phyloP scores from a whole-genome alignment of 1,140 invertebrate species.

The Tachypleus tridentatus region DNA sequence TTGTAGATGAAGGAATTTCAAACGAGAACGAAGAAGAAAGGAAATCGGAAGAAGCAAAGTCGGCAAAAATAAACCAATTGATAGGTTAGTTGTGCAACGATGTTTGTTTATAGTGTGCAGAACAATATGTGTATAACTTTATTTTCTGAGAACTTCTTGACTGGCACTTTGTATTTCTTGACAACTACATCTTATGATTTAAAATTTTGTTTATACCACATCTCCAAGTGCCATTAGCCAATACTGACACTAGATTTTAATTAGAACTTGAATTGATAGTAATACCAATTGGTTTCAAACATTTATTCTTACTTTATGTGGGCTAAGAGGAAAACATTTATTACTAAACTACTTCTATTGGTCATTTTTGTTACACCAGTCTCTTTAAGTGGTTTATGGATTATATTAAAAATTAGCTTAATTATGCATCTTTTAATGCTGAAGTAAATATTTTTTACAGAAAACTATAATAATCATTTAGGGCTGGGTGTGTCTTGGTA shows the following conservation, averaged over 20 bases:
- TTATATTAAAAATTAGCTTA: no score
- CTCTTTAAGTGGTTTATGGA: no score
- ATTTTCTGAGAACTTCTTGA: background rate
- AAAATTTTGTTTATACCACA: background rate
- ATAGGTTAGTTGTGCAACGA: constrained; percentile 25
- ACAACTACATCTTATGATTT: background rate
- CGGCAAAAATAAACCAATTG: constrained; percentile 42
- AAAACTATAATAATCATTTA: no score
- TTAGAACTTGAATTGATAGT: no score
- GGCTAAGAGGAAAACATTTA: no score
- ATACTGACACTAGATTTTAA: background rate
- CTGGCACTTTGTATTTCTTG: background rate
- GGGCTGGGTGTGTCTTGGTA: no score
- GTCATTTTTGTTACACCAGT: no score
- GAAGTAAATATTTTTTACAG: no score
- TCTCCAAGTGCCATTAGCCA: background rate
- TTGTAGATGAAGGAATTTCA: constrained; percentile 20
- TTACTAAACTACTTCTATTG: no score
- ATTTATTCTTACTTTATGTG: no score
- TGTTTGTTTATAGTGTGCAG: constrained; percentile 10
- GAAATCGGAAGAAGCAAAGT: constrained; percentile 36
- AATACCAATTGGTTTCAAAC: no score
- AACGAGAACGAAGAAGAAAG: constrained; percentile 29
- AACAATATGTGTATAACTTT: constrained; percentile 55
- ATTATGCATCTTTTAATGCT: no score